Evolutionary conservation across 2,888 invertebrate species (phyloP), one percentile per base, ranked within the genome.

Genomic region (Hypercompe scribonia): DNA sequence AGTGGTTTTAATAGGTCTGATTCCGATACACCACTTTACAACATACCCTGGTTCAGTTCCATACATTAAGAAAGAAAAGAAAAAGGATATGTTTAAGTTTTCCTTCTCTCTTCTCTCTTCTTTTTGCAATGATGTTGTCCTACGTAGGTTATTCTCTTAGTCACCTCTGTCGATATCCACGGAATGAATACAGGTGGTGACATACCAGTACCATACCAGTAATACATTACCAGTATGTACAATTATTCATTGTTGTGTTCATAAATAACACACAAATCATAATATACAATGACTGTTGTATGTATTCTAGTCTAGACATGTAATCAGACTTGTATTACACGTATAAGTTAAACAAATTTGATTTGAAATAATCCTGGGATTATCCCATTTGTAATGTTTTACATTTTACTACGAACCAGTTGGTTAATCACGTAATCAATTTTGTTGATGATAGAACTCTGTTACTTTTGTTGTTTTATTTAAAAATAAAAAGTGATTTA

Each of bases 391-490:
- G 7, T 31, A 42, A 70, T 28, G 61, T 28, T 61, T 61, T 31
- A 46, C 28, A 42, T 42, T 36, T 39, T 69, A 11, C 21, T 42
- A 61, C 33, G 36, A 70, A 70, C 69, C 24, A 24, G 42, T 46
- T 33, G 10, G 36, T 68, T 65, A 67, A 70, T 58, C 65, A 74
- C 54, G 66, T 58, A 66, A 65, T 65, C 71, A 71, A 66, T 68
- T 70, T 24, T 33, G 42, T 46, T 63, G 46, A 70, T 70, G 61
- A 61, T 61, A 28, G 61, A 18, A 3, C 34, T 28, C 0, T 7
- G 1, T n/a, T 50, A 31, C 4, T 33, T 68, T 54, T 58, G 68
- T 46, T 33, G 31, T n/a, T 68, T 54, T 46, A n/a, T 68, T 68
- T 54, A n/a, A n/a, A 54, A 46, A 28, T 13, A 15, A 28, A 13